Conservation (phyloP, 2,888 invertebrate genomes). For the Melanargia galathea region DNA sequence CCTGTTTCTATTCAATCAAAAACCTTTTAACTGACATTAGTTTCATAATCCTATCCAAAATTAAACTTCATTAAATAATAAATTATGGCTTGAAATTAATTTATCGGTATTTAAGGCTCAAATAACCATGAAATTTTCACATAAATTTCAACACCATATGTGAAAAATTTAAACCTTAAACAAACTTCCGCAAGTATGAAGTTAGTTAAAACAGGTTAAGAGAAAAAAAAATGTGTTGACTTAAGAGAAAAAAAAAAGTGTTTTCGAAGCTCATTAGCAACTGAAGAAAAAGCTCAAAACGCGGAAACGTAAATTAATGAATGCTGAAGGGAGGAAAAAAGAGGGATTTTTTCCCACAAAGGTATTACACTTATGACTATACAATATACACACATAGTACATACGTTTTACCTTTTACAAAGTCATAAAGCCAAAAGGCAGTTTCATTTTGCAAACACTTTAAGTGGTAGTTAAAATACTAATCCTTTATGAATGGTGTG, state of each 20-base stretch:
- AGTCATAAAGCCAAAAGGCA: not conserved
- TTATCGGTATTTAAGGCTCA: not conserved
- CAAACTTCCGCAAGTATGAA: not conserved
- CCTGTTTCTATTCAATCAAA: too few relatives aligned
- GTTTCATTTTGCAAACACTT: not conserved
- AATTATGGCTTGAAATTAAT: too few relatives aligned
- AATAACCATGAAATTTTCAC: not conserved
- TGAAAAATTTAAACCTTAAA: too few relatives aligned
- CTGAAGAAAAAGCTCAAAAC: not conserved
- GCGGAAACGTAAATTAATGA: conserved; percentile 5
- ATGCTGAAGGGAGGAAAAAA: conserved; percentile 8
- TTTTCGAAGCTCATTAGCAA: conserved; percentile 12
- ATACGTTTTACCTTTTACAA: not conserved
- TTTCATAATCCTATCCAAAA: too few relatives aligned
- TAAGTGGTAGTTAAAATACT: not conserved
- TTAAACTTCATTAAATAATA: too few relatives aligned
- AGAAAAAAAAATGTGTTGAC: too few relatives aligned
- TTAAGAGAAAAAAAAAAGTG: too few relatives aligned
- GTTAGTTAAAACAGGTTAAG: not conserved
- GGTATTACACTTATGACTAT: not conserved
- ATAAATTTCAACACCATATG: too few relatives aligned
- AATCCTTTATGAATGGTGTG: not conserved
- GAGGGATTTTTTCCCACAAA: not conserved
- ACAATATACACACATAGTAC: not conserved
- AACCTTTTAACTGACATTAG: too few relatives aligned